These are phyloP conservation scores for Loxodonta africana DNA, from an alignment of 2,113 vertebrate genomes.

Conservation along the genomic window DNA sequence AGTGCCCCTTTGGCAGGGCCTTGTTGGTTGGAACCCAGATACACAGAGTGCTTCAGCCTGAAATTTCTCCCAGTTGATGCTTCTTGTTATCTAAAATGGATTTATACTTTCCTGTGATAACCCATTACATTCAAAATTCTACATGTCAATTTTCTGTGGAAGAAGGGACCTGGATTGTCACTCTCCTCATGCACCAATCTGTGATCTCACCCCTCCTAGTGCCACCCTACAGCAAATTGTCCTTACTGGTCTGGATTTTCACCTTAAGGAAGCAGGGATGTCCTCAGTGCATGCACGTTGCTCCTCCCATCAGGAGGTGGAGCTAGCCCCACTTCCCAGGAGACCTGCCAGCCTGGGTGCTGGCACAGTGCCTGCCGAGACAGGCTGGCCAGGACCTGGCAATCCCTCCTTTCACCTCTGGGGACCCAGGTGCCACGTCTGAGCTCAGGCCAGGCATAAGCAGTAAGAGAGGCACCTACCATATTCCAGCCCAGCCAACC, in stretches of 20 bases:
- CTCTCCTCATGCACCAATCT: not conserved
- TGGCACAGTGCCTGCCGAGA: not conserved
- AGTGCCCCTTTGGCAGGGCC: not conserved
- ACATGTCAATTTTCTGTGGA: not conserved
- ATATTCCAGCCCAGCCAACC: not conserved
- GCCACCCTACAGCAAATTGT: not conserved
- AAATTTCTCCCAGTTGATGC: not conserved
- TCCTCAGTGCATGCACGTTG: not conserved
- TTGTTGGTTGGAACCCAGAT: not conserved
- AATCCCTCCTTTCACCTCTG: not conserved
- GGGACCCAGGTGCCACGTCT: not conserved
- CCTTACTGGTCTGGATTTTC: not conserved
- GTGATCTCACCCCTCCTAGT: not conserved
- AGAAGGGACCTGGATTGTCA: not conserved
- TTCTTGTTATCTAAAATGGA: not conserved
- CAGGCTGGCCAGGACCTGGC: too few relatives aligned
- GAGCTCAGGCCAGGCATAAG: not conserved
- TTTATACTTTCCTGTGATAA: not conserved
- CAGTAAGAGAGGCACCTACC: not conserved
- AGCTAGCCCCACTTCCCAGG: not conserved
- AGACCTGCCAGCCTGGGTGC: too few relatives aligned
- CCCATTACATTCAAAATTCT: not conserved
- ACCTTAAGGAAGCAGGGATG: not conserved
- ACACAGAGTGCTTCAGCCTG: not conserved
- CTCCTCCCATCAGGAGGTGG: not conserved